Percentiles rank a stretch among this genome's conserved stretches.
Conservation (phyloP, 2,888 invertebrate species). For the Hyalella azteca region DNA sequence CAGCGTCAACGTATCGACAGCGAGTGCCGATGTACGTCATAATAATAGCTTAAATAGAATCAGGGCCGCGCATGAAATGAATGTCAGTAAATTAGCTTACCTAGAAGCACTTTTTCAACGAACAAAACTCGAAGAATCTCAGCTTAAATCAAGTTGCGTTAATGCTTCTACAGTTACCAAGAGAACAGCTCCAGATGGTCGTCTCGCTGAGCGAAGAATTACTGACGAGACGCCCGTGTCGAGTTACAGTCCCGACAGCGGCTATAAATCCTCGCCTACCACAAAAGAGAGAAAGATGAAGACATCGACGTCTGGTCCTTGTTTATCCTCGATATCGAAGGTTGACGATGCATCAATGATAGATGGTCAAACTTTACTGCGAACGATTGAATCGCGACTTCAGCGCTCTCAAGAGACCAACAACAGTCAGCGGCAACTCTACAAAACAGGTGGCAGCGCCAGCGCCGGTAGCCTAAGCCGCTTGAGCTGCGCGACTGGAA, state of each 20-base stretch:
- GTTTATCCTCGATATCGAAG: slow-evolving; percentile 40
- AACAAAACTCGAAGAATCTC: slow-evolving; percentile 50
- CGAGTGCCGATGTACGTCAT: slow-evolving; percentile 40
- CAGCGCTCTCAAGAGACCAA: slow-evolving; percentile 50
- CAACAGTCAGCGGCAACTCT: slow-evolving; percentile 44
- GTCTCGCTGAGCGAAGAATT: slow-evolving; percentile 10
- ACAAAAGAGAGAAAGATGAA: slow-evolving; percentile 40
- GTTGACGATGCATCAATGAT: slow-evolving; percentile 12
- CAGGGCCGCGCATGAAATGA: slow-evolving; percentile 53
- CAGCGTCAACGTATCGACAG: slow-evolving; percentile 14
- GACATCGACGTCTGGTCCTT: slow-evolving; percentile 39
- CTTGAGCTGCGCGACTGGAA: slow-evolving; percentile 24
- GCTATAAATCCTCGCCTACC: slow-evolving; percentile 51
- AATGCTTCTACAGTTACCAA: not conserved
- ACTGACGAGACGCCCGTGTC: slow-evolving; percentile 31
- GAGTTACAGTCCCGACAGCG: slow-evolving; percentile 51
- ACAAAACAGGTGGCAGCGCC: slow-evolving; percentile 53
- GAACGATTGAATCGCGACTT: slow-evolving; percentile 53
- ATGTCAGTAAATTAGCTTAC: slow-evolving; percentile 55
- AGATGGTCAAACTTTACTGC: slow-evolving; percentile 51
- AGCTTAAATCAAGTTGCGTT: not conserved
- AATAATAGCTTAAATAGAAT: slow-evolving; percentile 48
- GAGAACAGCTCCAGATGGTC: slow-evolving; percentile 34
- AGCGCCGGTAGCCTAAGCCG: slow-evolving; percentile 50
- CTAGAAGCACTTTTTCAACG: slow-evolving; percentile 54